A percentile compares a stretch with the other conserved stretches of the same genome.
phyloP scores from a whole-genome alignment of 2,888 invertebrate species.

The Fissipunctia ypsillon region DNA sequence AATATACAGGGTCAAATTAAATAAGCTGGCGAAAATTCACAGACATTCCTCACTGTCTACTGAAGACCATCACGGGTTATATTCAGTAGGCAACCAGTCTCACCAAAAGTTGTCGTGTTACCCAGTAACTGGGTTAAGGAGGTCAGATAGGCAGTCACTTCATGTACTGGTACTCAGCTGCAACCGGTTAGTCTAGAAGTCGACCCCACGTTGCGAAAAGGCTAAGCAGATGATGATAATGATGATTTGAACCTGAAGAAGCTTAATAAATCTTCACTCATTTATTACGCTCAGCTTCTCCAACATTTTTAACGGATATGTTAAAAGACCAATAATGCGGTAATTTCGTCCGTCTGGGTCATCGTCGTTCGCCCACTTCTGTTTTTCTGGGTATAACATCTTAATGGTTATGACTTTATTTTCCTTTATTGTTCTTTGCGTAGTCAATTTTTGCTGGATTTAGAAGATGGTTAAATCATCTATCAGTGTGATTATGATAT shows the following conservation, averaged over 20 bases:
- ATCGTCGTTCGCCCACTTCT: slow-evolving; percentile 33
- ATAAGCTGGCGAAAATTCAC: background rate
- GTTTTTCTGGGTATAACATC: slow-evolving; percentile 39
- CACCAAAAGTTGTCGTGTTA: background rate
- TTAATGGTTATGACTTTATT: slow-evolving; percentile 37
- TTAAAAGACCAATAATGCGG: slow-evolving; percentile 45
- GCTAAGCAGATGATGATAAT: background rate
- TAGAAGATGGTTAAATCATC: background rate
- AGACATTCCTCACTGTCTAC: background rate
- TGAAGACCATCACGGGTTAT: background rate
- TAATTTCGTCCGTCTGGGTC: slow-evolving; percentile 56
- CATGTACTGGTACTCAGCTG: background rate
- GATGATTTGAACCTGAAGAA: background rate
- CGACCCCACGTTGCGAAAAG: background rate
- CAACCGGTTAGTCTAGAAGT: background rate
- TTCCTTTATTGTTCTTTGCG: slow-evolving; percentile 16
- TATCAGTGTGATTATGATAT: background rate
- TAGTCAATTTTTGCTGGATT: background rate
- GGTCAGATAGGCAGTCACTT: background rate
- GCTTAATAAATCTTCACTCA: background rate
- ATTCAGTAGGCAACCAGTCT: background rate
- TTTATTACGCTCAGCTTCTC: background rate
- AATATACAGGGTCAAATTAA: background rate
- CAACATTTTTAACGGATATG: slow-evolving; percentile 25
- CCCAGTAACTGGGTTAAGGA: background rate